Conservation (phyloP, 1,140 invertebrate genomes). For the Saccostrea glomerata region DNA sequence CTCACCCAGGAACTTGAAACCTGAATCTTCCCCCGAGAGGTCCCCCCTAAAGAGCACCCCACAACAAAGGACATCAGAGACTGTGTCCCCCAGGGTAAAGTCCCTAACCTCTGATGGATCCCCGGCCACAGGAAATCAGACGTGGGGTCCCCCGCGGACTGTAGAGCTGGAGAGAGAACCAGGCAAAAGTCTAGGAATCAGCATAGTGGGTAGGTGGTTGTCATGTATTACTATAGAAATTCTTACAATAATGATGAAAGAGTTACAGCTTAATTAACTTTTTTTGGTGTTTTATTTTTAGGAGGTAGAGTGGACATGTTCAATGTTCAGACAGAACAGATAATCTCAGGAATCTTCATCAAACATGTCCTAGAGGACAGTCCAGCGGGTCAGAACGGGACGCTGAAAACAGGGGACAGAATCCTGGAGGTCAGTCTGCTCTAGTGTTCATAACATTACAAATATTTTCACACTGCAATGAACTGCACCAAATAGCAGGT, state of each 20-base stretch:
- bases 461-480: too few species aligned
- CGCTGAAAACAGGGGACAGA: conserved; percentile 86
- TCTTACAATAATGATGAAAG: too few species aligned
- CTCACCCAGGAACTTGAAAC: neutral
- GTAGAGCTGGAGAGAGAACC: conserved; percentile 87
- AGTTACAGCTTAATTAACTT: neutral
- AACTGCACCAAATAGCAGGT: too few species aligned
- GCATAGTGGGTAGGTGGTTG: conserved; percentile 90
- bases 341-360: conserved; percentile 96
- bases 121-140: conserved; percentile 84
- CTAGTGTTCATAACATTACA: too few species aligned
- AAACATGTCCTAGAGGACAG: conserved; percentile 97
- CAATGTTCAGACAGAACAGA: conserved; percentile 78
- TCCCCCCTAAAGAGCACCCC: neutral
- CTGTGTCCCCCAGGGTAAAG: conserved; percentile 64
- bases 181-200: conserved; percentile 90
- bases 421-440: conserved; percentile 78
- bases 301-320: conserved; percentile 83
- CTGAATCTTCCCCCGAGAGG: neutral
- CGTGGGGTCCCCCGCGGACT: conserved; percentile 91
- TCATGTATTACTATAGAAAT: neutral
- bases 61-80: conserved; percentile 7
- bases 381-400: conserved; percentile 93
- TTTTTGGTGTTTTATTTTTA: conserved; percentile 53
- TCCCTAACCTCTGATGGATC: conserved; percentile 69